These are phyloP conservation scores for Cheilosia variabilis DNA, from an alignment of 2,888 invertebrate genomes.

Conservation along the genomic window DNA sequence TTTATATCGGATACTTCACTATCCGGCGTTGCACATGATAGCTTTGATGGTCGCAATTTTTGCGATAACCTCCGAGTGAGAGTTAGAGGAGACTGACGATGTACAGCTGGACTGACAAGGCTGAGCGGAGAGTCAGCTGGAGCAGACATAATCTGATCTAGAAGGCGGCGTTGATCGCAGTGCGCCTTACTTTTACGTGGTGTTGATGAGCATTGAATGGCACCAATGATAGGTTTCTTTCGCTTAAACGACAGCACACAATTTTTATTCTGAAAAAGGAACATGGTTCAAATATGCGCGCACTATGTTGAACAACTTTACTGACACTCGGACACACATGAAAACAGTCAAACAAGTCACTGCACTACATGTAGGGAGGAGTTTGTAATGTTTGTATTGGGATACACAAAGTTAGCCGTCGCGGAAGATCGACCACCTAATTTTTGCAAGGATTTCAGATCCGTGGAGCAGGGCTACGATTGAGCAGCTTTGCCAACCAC, in stretches of 20 bases:
- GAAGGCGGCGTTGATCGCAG: constrained; percentile 78
- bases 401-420: too few relatives aligned
- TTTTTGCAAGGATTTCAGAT: too few relatives aligned
- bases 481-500: too few relatives aligned
- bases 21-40: constrained; percentile 12
- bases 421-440: too few relatives aligned
- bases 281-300: constrained; percentile 27
- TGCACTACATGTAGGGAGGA: too few relatives aligned
- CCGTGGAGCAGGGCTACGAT: too few relatives aligned
- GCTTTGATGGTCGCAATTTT: constrained; percentile 27
- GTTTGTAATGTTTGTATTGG: too few relatives aligned
- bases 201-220: constrained; percentile 80
- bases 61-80: constrained; percentile 29
- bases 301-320: constrained; percentile 8
- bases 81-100: constrained; percentile 47
- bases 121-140: constrained; percentile 30
- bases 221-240: constrained; percentile 31
- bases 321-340: constrained; percentile 23
- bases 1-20: constrained; percentile 66
- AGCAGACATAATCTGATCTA: constrained; percentile 77
- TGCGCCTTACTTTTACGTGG: constrained; percentile 81
- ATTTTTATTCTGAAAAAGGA: constrained; percentile 63
- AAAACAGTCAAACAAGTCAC: background rate
- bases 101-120: constrained; percentile 39
- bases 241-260: constrained; percentile 44